Base-by-base conservation (phyloP, 2,888 invertebrate species). In the Ichneumon xanthorius region DNA sequence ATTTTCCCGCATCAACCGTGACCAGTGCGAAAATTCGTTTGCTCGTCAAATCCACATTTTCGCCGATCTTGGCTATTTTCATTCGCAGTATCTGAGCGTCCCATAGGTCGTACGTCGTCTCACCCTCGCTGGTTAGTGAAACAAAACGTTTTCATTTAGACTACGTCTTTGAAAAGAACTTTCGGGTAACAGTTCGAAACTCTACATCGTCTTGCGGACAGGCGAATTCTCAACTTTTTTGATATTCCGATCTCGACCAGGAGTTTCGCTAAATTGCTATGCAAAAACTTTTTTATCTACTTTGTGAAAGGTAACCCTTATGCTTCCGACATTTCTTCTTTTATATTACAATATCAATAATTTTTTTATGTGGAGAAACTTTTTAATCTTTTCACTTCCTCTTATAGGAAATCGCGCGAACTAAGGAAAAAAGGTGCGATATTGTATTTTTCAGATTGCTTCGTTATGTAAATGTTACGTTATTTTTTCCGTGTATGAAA, bases 21-120 rank as follows among this genome's bases (percentile, higher is more conserved):
- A 95, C 95, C 84, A 97, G 94, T 0, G 95, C 94, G 0, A 96
- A 94, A 70, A 99, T 97, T 93, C 96, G 96, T 93, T 98, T 98
- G 93, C 97, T 97, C 48, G 96, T 95, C 81, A 96, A 93, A 94
- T 99, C 99, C 79, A 99, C 97, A 87, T 96, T 96, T 94, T 99
- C 99, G 0, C 98, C 99, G 77, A 98, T 95, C 93, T 97, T 97
- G 1, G 98, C 97, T 70, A 99, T 96, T 91, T 97, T 97, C 0
- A 96, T 96, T 84, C 98, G 96, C 90, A 98, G 94, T 3, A 97
- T 95, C 93, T 98, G 97, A 9, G 98, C 98, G 92, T 98, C 98
- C 45, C 96, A 95, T 78, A 99, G 94, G 88, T 97, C 97, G 93
- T 98, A 99, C 1, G 97, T 97, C 0, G 97, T 96, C 94, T 99